phyloP scores from a whole-genome alignment of 2,797 vertebrate genomes.

The Astyanax mexicanus region DNA sequence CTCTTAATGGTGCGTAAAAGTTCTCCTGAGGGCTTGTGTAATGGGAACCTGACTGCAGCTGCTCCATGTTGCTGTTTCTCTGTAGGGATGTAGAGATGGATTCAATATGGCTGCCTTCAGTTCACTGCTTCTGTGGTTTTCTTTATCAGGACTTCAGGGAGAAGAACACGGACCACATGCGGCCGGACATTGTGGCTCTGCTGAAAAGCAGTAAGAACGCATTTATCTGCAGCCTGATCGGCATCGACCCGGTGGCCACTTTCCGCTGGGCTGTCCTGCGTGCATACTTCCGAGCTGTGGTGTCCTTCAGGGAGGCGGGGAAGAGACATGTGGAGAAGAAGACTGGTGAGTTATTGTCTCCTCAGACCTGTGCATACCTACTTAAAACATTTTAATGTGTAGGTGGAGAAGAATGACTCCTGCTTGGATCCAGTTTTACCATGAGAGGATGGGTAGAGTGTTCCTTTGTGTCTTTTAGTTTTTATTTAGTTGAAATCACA shows the following conservation, averaged over 20 bases:
- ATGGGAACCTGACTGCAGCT: background rate
- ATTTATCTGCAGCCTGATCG: constrained; percentile 94
- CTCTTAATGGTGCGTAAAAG: background rate
- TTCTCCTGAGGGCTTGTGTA: background rate
- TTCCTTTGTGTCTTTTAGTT: too few relatives aligned
- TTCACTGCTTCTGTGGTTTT: background rate
- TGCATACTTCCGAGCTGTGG: constrained; percentile 91
- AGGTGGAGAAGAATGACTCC: background rate
- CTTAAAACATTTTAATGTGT: background rate
- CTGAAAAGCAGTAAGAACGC: constrained; percentile 94
- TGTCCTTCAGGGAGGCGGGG: constrained; percentile 91
- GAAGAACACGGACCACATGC: constrained; percentile 99
- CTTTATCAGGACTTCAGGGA: constrained; percentile 91
- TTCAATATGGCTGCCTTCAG: background rate
- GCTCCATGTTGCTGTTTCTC: background rate
- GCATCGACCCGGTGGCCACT: constrained; percentile 91
- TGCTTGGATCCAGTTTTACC: background rate
- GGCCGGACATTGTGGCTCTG: constrained; percentile 94
- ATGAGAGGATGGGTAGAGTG: background rate
- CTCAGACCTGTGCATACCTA: background rate
- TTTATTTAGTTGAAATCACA: too few relatives aligned
- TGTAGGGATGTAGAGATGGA: background rate
- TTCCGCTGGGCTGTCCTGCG: constrained; percentile 97
- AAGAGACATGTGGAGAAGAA: constrained; percentile 86
- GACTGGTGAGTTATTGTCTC: constrained; percentile 78